A percentile compares a stretch with the other conserved stretches of the same genome.
Evolutionary conservation across 2,797 vertebrate species (phyloP).

Genomic region (Pristis pectinata): DNA sequence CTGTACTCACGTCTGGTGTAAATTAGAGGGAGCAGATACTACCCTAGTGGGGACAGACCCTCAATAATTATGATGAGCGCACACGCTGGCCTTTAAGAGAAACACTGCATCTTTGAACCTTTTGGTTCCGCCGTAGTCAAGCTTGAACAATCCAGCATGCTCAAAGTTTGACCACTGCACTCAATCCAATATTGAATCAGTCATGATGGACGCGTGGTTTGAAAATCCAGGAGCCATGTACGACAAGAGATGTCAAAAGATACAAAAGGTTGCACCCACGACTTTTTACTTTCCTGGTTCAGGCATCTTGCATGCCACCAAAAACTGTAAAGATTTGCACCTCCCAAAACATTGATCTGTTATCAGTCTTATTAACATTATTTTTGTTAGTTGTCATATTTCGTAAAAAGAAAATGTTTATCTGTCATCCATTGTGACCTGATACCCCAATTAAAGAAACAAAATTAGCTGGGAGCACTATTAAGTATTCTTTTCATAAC

Average conservation of each 20-base stretch:
- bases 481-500: not conserved
- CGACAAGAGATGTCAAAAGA: not conserved
- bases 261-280: too few relatives aligned
- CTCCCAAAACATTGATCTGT: not conserved
- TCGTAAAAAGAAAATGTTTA: not conserved
- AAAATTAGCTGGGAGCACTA: not conserved
- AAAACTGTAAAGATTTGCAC: not conserved
- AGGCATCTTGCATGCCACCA: not conserved
- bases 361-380: not conserved
- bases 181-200: not conserved
- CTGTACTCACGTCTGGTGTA: not conserved
- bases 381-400: not conserved
- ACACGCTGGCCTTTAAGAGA: not conserved
- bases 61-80: not conserved
- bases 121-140: not conserved
- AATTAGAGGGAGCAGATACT: not conserved
- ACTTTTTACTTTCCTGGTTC: not conserved
- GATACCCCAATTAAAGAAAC: not conserved
- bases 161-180: not conserved
- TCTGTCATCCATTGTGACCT: not conserved
- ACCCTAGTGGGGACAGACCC: not conserved
- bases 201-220: not conserved
- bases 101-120: constrained; percentile 29
- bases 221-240: not conserved
- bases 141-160: not conserved